Percentiles rank a stretch among this genome's conserved stretches.
Evolutionary conservation across 2,888 invertebrate species (phyloP).

Genomic region (Bimastos eiseni): DNA sequence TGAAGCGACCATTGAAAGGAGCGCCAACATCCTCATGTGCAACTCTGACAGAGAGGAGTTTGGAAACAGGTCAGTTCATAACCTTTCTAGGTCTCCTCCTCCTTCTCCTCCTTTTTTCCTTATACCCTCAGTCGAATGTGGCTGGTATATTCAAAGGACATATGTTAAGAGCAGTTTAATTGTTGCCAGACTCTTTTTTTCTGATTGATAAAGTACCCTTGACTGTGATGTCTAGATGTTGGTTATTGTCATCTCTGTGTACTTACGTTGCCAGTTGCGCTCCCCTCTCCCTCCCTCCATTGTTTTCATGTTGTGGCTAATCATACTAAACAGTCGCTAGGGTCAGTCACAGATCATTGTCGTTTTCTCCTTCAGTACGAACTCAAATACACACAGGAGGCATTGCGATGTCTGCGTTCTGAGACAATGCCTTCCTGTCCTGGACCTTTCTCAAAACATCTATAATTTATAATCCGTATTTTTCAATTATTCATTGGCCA

Average conservation of each 20-base stretch:
- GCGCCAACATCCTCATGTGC: not conserved
- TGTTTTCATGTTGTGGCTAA: not conserved
- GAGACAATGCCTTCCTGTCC: not conserved
- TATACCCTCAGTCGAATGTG: not conserved
- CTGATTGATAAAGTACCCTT: too few relatives aligned
- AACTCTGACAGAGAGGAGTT: slow-evolving; percentile 6
- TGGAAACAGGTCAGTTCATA: not conserved
- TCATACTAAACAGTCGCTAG: not conserved
- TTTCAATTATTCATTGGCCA: not conserved
- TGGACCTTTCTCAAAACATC: not conserved
- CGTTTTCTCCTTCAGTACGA: not conserved
- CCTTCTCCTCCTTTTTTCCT: not conserved
- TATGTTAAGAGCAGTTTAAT: not conserved
- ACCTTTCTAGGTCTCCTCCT: not conserved
- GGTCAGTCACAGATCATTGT: not conserved
- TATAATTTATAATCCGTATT: not conserved
- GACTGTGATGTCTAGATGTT: too few relatives aligned
- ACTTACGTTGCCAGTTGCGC: too few relatives aligned
- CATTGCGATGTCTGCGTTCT: not conserved
- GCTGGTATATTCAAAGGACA: not conserved
- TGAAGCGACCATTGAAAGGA: not conserved
- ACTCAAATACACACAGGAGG: not conserved
- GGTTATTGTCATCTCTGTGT: too few relatives aligned
- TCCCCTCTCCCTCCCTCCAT: not conserved
- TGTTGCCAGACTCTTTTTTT: too few relatives aligned